Evolutionary conservation across 2,797 vertebrate species (phyloP).

Genomic region (Ceryle rudis): DNA sequence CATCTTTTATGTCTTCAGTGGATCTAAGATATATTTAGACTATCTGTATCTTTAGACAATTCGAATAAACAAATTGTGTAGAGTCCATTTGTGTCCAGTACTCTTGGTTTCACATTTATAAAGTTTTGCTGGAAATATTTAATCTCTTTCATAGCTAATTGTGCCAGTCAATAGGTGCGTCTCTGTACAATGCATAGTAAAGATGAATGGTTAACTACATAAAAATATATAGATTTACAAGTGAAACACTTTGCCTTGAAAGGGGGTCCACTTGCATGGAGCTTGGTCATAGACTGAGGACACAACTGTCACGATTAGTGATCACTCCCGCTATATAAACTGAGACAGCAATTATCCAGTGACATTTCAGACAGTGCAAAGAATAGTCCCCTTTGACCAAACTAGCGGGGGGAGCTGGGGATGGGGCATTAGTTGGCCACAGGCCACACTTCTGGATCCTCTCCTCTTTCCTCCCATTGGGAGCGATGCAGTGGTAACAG

Average conservation of each 20-base stretch:
- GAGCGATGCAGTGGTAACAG: background rate
- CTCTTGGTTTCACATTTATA: background rate
- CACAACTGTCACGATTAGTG: background rate
- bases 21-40: background rate
- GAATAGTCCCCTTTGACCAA: background rate
- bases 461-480: background rate
- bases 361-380: background rate
- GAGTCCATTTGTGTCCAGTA: background rate
- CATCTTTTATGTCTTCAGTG: background rate
- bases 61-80: background rate
- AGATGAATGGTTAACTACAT: rapidly evolving
- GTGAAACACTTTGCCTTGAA: background rate
- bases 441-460: background rate
- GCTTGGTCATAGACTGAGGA: background rate
- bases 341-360: background rate
- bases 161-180: background rate
- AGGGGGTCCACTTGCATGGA: background rate
- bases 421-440: background rate
- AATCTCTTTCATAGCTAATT: background rate
- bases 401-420: background rate
- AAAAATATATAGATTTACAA: background rate
- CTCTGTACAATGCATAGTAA: background rate
- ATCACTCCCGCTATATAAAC: background rate
- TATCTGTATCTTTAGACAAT: background rate
- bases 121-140: background rate